These are phyloP conservation scores for Cephus pygmeus DNA, from an alignment of 2,888 invertebrate genomes.

Conservation along the genomic window DNA sequence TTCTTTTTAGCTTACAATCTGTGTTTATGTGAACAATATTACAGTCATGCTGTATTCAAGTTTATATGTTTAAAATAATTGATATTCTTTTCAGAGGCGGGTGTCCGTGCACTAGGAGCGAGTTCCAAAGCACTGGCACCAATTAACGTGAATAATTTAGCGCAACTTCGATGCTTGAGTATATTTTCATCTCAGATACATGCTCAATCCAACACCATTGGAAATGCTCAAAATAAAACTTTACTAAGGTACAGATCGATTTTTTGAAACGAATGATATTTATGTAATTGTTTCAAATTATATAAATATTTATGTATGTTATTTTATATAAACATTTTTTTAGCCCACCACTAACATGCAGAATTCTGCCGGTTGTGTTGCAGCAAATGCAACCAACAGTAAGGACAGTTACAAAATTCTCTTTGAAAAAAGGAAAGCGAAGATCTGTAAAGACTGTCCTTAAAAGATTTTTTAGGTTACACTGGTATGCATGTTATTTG, in stretches of 20 bases:
- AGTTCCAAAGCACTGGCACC: conserved; percentile 3
- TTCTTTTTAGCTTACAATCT: not conserved
- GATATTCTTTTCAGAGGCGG: not conserved
- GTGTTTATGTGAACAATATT: not conserved
- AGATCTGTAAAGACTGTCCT: conserved; percentile 78
- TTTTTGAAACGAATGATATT: not conserved
- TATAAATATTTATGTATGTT: not conserved
- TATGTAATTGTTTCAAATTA: too few species aligned
- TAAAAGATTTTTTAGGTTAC: conserved; percentile 80
- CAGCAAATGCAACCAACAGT: conserved; percentile 40
- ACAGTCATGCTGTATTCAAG: not conserved
- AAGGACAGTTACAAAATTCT: conserved; percentile 80
- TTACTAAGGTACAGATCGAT: not conserved
- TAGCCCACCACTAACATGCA: conserved; percentile 9
- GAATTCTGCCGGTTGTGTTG: conserved; percentile 35
- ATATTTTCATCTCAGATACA: not conserved
- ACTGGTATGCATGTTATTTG: conserved; percentile 70
- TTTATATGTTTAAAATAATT: not conserved
- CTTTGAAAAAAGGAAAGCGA: conserved; percentile 78
- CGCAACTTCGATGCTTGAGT: not conserved
- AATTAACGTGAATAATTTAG: not conserved
- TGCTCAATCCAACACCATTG: not conserved
- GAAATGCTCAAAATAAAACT: not conserved
- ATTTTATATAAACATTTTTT: not conserved
- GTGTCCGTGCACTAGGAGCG: not conserved